phyloP scores from a whole-genome alignment of 1,140 invertebrate genomes.

The Chironomus tepperi region DNA sequence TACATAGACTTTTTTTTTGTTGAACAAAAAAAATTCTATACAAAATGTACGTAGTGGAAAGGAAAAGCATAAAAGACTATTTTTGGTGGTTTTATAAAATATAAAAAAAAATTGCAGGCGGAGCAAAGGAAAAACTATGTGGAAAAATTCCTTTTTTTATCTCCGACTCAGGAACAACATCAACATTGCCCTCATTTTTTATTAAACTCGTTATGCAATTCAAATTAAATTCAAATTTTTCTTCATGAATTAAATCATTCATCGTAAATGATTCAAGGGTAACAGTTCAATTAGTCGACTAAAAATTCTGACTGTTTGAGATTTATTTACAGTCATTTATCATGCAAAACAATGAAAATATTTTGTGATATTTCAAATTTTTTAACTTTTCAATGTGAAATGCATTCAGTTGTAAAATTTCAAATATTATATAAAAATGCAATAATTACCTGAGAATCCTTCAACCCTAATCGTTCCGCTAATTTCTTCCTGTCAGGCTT shows the following conservation, averaged over 20 bases:
- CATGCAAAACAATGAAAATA: neutral
- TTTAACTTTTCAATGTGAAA: neutral
- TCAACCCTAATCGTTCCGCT: slow-evolving; percentile 88
- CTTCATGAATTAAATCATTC: neutral
- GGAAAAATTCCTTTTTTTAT: neutral
- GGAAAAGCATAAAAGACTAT: slow-evolving; percentile 10
- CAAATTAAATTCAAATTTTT: slow-evolving; percentile 20
- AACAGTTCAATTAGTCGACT: slow-evolving; percentile 15
- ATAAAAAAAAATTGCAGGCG: neutral
- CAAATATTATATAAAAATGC: neutral
- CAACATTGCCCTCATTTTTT: neutral
- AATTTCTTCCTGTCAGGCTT: slow-evolving; percentile 94
- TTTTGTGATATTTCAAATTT: neutral
- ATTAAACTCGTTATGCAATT: neutral
- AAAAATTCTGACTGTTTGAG: neutral
- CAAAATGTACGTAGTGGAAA: neutral
- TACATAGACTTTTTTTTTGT: neutral
- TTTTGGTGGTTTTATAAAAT: neutral
- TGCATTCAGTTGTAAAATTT: neutral
- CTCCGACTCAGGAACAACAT: neutral
- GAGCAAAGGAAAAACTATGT: neutral
- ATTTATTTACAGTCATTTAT: neutral
- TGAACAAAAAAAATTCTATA: neutral
- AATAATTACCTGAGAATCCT: slow-evolving; percentile 79
- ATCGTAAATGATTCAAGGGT: neutral